Evolutionary conservation across 2,888 invertebrate species (phyloP).

Genomic region (Bugula neritina): DNA sequence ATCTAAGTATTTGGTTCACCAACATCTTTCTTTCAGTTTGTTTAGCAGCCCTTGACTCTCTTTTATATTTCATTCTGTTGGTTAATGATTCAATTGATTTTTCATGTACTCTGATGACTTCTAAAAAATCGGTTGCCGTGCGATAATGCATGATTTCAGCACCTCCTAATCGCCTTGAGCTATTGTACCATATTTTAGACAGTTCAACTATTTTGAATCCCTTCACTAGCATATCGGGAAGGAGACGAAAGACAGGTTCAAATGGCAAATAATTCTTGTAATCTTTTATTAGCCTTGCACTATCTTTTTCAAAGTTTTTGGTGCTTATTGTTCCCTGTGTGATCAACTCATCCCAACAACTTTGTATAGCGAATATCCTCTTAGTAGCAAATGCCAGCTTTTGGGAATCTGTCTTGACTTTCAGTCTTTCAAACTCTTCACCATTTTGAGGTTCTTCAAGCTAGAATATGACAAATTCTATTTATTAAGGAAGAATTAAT

Average conservation of each 20-base stretch:
- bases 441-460: constrained; percentile 11
- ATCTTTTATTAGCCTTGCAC: constrained; percentile 39
- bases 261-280: constrained; percentile 36
- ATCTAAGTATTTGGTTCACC: constrained; percentile 5
- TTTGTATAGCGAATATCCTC: constrained; percentile 36
- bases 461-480: too few relatives aligned
- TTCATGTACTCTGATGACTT: not conserved
- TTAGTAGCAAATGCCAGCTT: constrained; percentile 34
- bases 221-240: constrained; percentile 46
- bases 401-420: constrained; percentile 28
- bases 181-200: constrained; percentile 39
- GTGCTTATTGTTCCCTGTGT: constrained; percentile 36
- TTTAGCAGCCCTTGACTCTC: not conserved
- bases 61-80: not conserved
- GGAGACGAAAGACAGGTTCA: constrained; percentile 39
- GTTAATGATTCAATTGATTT: not conserved
- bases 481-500: too few relatives aligned
- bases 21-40: constrained; percentile 15
- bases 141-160: not conserved
- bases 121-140: not conserved
- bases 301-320: constrained; percentile 42
- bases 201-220: constrained; percentile 44
- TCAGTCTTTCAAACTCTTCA: constrained; percentile 7
- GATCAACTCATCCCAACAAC: constrained; percentile 39
- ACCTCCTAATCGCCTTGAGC: constrained; percentile 5